phyloP scores from a whole-genome alignment of 1,140 invertebrate genomes.

The Drosophila truncata region DNA sequence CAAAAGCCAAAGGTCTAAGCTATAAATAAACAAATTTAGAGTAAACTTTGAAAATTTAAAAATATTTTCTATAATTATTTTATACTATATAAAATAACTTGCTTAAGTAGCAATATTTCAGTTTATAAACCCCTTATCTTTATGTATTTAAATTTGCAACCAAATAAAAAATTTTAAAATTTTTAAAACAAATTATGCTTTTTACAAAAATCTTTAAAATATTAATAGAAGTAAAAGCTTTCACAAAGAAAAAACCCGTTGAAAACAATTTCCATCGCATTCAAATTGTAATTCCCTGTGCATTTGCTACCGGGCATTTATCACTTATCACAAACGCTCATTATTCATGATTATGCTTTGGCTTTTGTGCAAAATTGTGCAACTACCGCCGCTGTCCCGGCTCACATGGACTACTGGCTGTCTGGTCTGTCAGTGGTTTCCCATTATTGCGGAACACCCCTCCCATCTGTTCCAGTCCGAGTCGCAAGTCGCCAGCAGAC shows the following conservation, averaged over 20 bases:
- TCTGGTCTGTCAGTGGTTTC: conserved; percentile 51
- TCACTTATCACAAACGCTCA: conserved; percentile 83
- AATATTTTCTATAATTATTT: not conserved
- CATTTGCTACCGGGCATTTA: conserved; percentile 72
- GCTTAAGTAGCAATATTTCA: not conserved
- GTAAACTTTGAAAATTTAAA: too few relatives aligned
- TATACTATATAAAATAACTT: not conserved
- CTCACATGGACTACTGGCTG: conserved; percentile 39
- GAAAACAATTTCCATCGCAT: conserved; percentile 42
- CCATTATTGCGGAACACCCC: conserved; percentile 40
- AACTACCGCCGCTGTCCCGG: conserved; percentile 60
- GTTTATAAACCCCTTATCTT: not conserved
- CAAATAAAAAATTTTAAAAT: not conserved
- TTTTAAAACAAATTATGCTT: not conserved
- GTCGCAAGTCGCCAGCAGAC: conserved; percentile 11
- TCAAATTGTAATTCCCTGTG: conserved; percentile 33
- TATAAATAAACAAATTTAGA: too few relatives aligned
- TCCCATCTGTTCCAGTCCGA: conserved; percentile 20
- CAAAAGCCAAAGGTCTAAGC: too few relatives aligned
- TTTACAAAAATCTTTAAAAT: not conserved
- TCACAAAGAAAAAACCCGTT: not conserved
- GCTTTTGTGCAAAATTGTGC: conserved; percentile 84
- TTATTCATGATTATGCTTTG: conserved; percentile 85
- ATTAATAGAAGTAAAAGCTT: conserved; percentile 11
- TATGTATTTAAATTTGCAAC: not conserved